Evolutionary conservation across 2,797 vertebrate species (phyloP).

Genomic region (Neosalanx taihuensis): DNA sequence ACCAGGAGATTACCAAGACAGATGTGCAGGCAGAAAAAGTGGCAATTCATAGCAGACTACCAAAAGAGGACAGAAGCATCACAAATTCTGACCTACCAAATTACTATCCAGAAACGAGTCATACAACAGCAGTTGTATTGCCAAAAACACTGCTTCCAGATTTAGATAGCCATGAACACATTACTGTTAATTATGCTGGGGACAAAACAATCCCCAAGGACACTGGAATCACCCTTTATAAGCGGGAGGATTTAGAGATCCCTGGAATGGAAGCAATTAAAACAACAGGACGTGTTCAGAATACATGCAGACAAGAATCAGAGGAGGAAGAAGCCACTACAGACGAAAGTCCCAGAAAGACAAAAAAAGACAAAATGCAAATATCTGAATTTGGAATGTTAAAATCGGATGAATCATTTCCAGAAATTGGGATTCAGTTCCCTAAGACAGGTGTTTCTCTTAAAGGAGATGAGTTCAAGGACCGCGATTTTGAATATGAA

Average conservation of each 20-base stretch:
- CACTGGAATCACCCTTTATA: conserved; percentile 40
- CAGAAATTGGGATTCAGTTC: conserved; percentile 58
- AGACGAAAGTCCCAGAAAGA: conserved; percentile 41
- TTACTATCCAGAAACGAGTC: conserved; percentile 41
- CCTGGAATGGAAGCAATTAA: conserved; percentile 31
- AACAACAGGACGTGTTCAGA: conserved; percentile 7
- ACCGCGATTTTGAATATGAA: conserved; percentile 1
- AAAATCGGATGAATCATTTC: conserved; percentile 59
- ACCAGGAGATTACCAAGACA: conserved; percentile 72
- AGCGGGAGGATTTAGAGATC: conserved; percentile 51
- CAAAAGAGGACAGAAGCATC: conserved; percentile 46
- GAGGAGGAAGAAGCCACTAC: background rate
- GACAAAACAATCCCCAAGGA: conserved; percentile 37
- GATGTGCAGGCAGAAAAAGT: conserved; percentile 72
- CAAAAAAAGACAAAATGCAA: conserved; percentile 52
- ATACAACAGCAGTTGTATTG: conserved; percentile 38
- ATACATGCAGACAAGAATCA: conserved; percentile 8
- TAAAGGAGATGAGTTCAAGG: conserved; percentile 27
- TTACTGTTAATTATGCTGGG: conserved; percentile 47
- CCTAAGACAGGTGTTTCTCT: conserved; percentile 41
- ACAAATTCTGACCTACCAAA: conserved; percentile 33
- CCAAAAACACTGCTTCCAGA: conserved; percentile 53
- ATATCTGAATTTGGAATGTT: conserved; percentile 50
- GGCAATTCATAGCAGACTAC: conserved; percentile 60
- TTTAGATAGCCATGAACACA: conserved; percentile 43